Evolutionary conservation across 2,797 vertebrate species (phyloP), one percentile per base, ranked within the genome.

Genomic region (Triplophysa bombifrons): DNA sequence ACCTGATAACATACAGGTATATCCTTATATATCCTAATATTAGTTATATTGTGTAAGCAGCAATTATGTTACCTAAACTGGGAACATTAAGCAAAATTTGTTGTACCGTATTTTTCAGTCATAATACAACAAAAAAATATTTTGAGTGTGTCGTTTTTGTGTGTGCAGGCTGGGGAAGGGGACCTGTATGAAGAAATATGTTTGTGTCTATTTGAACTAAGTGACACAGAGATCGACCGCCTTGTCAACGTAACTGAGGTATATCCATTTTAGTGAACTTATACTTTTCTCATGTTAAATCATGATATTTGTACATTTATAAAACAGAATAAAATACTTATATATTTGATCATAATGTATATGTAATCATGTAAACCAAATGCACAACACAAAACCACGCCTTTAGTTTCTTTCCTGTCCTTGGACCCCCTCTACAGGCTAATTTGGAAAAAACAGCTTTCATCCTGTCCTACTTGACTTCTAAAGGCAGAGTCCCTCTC

Each of bases 171-270:
- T 70, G 61, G 65, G 12, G 89, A 96, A 8, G 87, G 96, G 79
- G 92, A 95, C 22, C 79, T 96, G 41, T 98, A 98, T 65, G 83
- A 94, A 8, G 86, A 86, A 11, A 44, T 93, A 70, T 86, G 94
- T 86, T 96, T 93, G 80, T 99, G 97, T 88, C 91, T 99, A 76
- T 97, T 95, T 1, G 96, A 98, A 93, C 92, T 99, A 94, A 86
- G 90, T 0, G 95, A 97, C 77, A 88, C 92, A 6, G 95, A 97
- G 74, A 91, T 95, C 16, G 93, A 92, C 78, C 92, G 89, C 66
- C 89, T 97, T 58, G 61, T 91, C 66, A 90, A 84, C 55, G 87
- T 96, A 71, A 93, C 93, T 13, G 88, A 96, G 96, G 97, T 99
- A 95, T 30, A 48, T 19, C 38, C 27, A 63, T 38, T n/a, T 3